Evolutionary conservation across 2,113 vertebrate genomes (phyloP), one percentile per base, ranked within the genome.

Genomic region (Boulengeromyrus knoepffleri): DNA sequence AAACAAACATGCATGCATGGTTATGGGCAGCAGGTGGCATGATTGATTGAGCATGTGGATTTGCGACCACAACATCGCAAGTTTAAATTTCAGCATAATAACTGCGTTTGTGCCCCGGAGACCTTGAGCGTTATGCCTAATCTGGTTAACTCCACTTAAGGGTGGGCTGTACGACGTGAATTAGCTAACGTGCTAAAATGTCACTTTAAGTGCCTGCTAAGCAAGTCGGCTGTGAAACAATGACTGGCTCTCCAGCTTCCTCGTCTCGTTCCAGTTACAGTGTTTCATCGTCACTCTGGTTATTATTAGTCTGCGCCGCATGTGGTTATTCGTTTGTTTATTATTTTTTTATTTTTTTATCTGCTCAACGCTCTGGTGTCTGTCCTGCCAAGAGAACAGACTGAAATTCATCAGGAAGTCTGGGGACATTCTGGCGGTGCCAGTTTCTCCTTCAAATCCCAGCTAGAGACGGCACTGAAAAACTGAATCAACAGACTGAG

Each of bases 401-500:
- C 90, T 53, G 45, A 91, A 89, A 92, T 91, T 88, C 80, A 89
- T 91, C 45, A 91, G 91, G 47, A 15, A 24, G 70, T 85, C 77
- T 85, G 42, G 56, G 15, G 86, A 53, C 49, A 62, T 21, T 17
- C 89, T 10, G 62, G 1, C 52, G 42, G 24, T 88, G 89, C 91
- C 92, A 93, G 91, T 39, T 88, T 56, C 70, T 91, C 90, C 90
- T 91, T 91, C 53, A 89, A 88, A 90, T 90, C 85, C 89, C 87
- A 89, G 21, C 58, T 49, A 87, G 86, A 91, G 87, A 92, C 89
- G 49, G 90, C 50, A 86, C 80, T 89, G 88, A 66, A 74, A 91
- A 91, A 92, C 88, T 85, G 88, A 52, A 74, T 9, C 66, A 89
- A 46, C 86, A 90, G 87, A 88, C 39, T 83, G 52, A 85, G 89